Conservation (phyloP, 2,113 vertebrate genomes). For the Ancistrus triradiatus region DNA sequence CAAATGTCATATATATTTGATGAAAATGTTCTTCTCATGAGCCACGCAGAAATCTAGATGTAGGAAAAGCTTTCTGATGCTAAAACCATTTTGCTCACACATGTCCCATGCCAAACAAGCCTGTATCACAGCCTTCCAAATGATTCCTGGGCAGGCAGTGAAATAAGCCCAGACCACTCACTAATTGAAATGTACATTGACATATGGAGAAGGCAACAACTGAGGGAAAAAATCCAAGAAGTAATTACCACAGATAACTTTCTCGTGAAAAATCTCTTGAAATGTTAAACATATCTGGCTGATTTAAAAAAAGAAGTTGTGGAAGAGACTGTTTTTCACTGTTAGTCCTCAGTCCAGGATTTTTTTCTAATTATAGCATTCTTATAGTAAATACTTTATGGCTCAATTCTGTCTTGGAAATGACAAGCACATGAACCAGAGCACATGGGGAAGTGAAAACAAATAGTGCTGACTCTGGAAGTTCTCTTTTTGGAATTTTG, state of each 20-base stretch:
- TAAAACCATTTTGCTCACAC: constrained; percentile 9
- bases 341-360: neutral
- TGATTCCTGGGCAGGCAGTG: constrained; percentile 21
- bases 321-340: no score
- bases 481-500: constrained; percentile 8
- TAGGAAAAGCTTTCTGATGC: constrained; percentile 13
- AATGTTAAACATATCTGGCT: constrained; percentile 14
- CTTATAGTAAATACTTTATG: constrained; percentile 6
- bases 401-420: constrained; percentile 15
- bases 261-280: constrained; percentile 1
- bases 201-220: constrained; percentile 22
- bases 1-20: neutral
- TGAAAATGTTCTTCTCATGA: neutral
- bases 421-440: neutral
- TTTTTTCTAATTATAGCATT: constrained; percentile 4
- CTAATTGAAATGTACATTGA: constrained; percentile 22
- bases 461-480: constrained; percentile 25
- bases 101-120: constrained; percentile 14
- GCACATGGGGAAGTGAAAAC: constrained; percentile 24
- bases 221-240: constrained; percentile 25
- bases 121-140: constrained; percentile 14
- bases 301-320: neutral
- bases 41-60: constrained; percentile 2
- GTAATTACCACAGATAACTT: constrained; percentile 29
- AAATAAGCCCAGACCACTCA: constrained; percentile 4